Base-by-base conservation (phyloP, 2,113 vertebrate species). In the Archocentrus centrarchus region DNA sequence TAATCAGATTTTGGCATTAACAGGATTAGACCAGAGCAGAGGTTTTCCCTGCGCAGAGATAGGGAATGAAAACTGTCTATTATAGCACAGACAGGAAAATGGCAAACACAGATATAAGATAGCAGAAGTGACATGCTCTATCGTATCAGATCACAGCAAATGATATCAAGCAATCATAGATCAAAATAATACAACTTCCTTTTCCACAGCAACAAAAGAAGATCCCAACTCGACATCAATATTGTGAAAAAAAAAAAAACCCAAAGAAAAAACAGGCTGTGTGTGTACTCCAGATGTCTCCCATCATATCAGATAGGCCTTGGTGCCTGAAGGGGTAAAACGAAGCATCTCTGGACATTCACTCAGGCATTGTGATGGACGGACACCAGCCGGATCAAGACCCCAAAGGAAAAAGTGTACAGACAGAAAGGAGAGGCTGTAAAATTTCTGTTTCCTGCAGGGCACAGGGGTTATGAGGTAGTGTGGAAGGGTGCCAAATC, bases 1-100 rank as follows among this genome's bases (percentile, higher is more conserved):
- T 93, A 91, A 95, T 94, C 92, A 88, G 88, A 94, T 94, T 90
- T 80, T 35, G 59, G 66, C 86, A 90, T 92, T 89, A 94, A 95
- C 89, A 86, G 83, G 92, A 95, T 94, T 92, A 93, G 37, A 91
- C 86, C 62, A 77, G 85, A 86, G 91, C 87, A 86, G 82, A 92
- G 81, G 70, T 85, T 90, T 90, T 81, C 80, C 77, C 76, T 63
- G 75, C 39, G 66, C 75, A 66, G 80, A 85, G 86, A 93, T 82
- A 84, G 60, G n/a, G 84, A 89, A 92, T 90, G 78, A 91, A 87
- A 93, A 88, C 90, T 82, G 91, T 91, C 89, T 87, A 89, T 93
- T 91, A 93, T 75, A 79, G 47, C 37, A 13, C 61, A 70, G 83
- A 88, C 76, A 64, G 50, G 75, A 85, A 89, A 70, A 92, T 11